Percentiles rank a stretch among this genome's conserved stretches.
phyloP scores from a whole-genome alignment of 2,797 vertebrate species.

The Benthosema pterotum region DNA sequence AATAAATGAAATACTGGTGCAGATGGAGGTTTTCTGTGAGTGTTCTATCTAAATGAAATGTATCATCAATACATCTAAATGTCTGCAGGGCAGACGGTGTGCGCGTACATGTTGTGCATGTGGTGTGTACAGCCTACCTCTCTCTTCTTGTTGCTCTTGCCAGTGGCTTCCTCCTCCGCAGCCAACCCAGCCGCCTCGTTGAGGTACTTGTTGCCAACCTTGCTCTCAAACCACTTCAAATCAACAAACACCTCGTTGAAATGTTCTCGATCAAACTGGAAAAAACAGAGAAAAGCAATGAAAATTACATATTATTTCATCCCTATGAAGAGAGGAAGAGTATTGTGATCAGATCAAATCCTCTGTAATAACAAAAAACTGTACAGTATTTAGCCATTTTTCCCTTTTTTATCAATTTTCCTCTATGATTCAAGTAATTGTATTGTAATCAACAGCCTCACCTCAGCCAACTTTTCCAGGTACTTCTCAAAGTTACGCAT shows the following conservation, averaged over 20 bases:
- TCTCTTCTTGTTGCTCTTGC: constrained; percentile 76
- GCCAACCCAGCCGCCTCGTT: constrained; percentile 94
- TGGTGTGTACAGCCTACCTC: constrained; percentile 66
- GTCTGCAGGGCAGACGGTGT: too few relatives aligned
- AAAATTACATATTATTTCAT: too few relatives aligned
- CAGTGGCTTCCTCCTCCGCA: constrained; percentile 91
- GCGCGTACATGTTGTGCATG: background rate
- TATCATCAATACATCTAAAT: too few relatives aligned
- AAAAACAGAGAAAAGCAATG: constrained; percentile 11
- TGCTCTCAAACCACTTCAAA: constrained; percentile 99
- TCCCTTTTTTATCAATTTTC: too few relatives aligned
- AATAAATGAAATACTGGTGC: too few relatives aligned
- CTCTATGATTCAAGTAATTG: too few relatives aligned
- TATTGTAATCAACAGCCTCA: constrained; percentile 60
- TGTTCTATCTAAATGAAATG: too few relatives aligned
- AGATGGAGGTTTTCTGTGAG: too few relatives aligned
- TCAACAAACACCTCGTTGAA: constrained; percentile 97
- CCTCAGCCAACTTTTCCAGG: constrained; percentile 92
- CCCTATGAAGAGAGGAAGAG: background rate
- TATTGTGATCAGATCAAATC: too few relatives aligned
- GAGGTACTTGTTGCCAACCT: constrained; percentile 97
- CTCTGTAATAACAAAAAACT: too few relatives aligned
- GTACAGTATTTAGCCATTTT: too few relatives aligned
- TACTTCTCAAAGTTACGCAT: constrained; percentile 95
- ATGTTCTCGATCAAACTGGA: constrained; percentile 96